Evolutionary conservation across 2,888 invertebrate species (phyloP), one percentile per base, ranked within the genome.

Genomic region (Ormyrus rosae): DNA sequence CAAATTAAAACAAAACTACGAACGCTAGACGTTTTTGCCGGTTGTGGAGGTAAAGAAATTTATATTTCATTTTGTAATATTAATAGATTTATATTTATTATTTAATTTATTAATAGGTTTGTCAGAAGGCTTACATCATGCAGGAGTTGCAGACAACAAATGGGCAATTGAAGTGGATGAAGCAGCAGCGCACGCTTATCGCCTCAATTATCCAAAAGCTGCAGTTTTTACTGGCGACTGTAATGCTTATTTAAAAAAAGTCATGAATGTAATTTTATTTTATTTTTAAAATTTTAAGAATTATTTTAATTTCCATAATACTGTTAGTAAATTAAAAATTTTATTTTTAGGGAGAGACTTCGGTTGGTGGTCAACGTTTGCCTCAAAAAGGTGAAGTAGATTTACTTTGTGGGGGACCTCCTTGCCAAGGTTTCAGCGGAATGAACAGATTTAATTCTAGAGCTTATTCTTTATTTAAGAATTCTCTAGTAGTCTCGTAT

Each of bases 341-440:
- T 46, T 48, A 11, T 56, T 68, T 85, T 84, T 65, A 91, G 91
- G 94, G 94, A 2, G 91, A 90, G 45, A 92, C 91, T 81, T 92
- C 92, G 77, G 88, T 88, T 3, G 91, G 91, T 19, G 93, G 93
- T 0, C 91, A 93, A 83, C 91, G 91, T 9, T 91, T 96, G 61
- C 97, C 97, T 0, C 91, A 92, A 88, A 95, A 94, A 87, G 96
- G 96, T 0, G 95, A 96, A 81, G 96, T 97, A 0, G 96, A 97
- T 86, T 90, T 97, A 80, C 90, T 97, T 51, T 96, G 96, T 87
- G 97, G 97, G 9, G 97, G 97, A 0, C 97, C 97, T 0, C 97
- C 97, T 0, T 97, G 97, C 88, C 97, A 97, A 90, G 97, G 97
- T 5, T 97, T 97, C 91, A 96, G 96, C 65, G 96, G 96, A 56